Conservation (phyloP, 1,140 invertebrate genomes). For the Drosophila leontia region DNA sequence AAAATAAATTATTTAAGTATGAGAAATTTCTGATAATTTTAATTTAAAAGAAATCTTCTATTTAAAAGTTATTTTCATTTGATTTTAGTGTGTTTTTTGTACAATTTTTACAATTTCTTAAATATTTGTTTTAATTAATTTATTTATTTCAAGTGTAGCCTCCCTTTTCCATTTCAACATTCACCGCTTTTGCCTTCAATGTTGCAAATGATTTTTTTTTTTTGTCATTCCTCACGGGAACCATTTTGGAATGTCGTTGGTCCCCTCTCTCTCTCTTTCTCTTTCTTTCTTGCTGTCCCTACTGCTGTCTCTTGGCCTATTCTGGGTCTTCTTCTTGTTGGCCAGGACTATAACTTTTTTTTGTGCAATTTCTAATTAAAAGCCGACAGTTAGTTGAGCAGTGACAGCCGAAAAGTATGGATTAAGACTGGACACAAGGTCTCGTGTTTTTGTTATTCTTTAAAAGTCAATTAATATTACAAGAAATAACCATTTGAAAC, state of each 20-base stretch:
- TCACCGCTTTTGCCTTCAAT: conserved; percentile 51
- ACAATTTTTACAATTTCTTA: background rate
- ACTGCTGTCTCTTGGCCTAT: conserved; percentile 30
- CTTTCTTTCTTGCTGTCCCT: background rate
- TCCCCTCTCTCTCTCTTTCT: background rate
- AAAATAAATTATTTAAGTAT: too few relatives aligned
- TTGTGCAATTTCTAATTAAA: conserved; percentile 47
- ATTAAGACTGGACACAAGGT: conserved; percentile 21
- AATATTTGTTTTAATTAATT: background rate
- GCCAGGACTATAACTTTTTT: conserved; percentile 20
- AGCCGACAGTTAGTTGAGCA: conserved; percentile 37
- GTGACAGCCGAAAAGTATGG: conserved; percentile 47
- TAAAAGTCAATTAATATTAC: conserved; percentile 21
- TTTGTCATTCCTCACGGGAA: conserved; percentile 48
- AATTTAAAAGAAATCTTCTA: too few relatives aligned
- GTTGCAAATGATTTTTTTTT: conserved; percentile 70
- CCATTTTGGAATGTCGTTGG: conserved; percentile 50
- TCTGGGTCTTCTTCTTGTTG: conserved; percentile 4
- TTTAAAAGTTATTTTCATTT: too few relatives aligned
- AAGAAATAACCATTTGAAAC: background rate
- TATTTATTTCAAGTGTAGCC: background rate
- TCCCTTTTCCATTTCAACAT: conserved; percentile 9
- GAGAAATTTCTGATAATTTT: too few relatives aligned
- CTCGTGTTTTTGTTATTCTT: background rate
- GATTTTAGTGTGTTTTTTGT: too few relatives aligned